These are phyloP conservation scores for Aethina tumida DNA, from an alignment of 1,140 invertebrate species.

Conservation along the genomic window DNA sequence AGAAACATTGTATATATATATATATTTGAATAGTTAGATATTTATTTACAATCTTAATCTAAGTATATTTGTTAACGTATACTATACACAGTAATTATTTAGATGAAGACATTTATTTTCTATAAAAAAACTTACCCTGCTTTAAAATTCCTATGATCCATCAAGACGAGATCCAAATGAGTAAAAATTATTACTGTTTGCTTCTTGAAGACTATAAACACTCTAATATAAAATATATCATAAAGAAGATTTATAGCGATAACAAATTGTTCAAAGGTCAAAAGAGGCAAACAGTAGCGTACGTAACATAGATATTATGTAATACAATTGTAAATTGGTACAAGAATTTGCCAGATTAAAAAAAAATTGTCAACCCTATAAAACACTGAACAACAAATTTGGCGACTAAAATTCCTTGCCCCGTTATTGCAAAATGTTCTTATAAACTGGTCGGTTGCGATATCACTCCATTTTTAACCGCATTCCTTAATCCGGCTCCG, in stretches of 20 bases:
- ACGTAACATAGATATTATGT: background rate
- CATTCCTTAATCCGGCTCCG: constrained; percentile 25
- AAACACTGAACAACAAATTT: background rate
- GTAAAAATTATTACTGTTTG: too few relatives aligned
- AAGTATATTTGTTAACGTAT: constrained; percentile 9
- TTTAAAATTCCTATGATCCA: constrained; percentile 6
- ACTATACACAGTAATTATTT: constrained; percentile 3
- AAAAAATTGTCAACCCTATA: background rate
- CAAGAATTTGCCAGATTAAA: too few relatives aligned
- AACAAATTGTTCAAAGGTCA: background rate
- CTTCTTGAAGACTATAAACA: too few relatives aligned
- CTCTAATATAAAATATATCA: too few relatives aligned
- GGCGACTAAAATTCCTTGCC: background rate
- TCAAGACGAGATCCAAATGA: constrained; percentile 1
- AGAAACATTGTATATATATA: constrained; percentile 10
- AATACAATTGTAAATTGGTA: too few relatives aligned
- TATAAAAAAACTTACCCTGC: constrained; percentile 3
- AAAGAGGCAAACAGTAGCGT: background rate
- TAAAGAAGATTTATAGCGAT: constrained; percentile 7
- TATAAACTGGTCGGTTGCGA: constrained; percentile 25
- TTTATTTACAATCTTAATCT: constrained; percentile 7
- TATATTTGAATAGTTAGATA: constrained; percentile 9
- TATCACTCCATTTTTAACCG: constrained; percentile 28
- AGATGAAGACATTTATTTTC: constrained; percentile 4
- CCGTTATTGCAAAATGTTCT: too few relatives aligned